Conservation (phyloP, 2,797 vertebrate genomes). For the Nannoperca obscura region DNA sequence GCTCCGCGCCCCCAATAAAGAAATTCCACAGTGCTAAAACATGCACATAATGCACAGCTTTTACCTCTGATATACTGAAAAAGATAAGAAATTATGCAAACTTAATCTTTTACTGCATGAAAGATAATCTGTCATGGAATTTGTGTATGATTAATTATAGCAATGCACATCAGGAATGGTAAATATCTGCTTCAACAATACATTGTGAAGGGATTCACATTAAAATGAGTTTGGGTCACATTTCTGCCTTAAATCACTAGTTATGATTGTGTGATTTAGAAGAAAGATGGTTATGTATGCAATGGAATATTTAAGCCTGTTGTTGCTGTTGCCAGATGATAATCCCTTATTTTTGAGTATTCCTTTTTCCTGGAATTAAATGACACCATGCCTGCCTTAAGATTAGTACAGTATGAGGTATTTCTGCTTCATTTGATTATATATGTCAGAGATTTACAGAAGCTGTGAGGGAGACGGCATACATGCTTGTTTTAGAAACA, state of each 20-base stretch:
- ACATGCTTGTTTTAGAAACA: background rate
- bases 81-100: constrained; percentile 53
- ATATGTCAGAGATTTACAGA: constrained; percentile 20
- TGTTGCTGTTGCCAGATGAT: constrained; percentile 41
- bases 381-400: constrained; percentile 8
- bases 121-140: constrained; percentile 56
- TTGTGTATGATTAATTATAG: constrained; percentile 52
- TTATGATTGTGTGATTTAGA: constrained; percentile 34
- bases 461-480: background rate
- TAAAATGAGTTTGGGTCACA: constrained; percentile 47
- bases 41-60: constrained; percentile 23
- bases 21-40: constrained; percentile 15
- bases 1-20: background rate
- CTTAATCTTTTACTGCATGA: constrained; percentile 46
- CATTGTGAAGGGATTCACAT: constrained; percentile 48
- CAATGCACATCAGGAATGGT: constrained; percentile 9
- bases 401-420: background rate
- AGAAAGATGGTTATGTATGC: constrained; percentile 23
- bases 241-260: constrained; percentile 33
- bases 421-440: constrained; percentile 21
- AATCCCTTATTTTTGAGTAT: constrained; percentile 27
- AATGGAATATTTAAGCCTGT: constrained; percentile 30
- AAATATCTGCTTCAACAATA: constrained; percentile 45
- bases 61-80: constrained; percentile 28
- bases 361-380: constrained; percentile 35